Evolutionary conservation across 2,888 invertebrate species (phyloP).

Genomic region (Acrobasis consociella): DNA sequence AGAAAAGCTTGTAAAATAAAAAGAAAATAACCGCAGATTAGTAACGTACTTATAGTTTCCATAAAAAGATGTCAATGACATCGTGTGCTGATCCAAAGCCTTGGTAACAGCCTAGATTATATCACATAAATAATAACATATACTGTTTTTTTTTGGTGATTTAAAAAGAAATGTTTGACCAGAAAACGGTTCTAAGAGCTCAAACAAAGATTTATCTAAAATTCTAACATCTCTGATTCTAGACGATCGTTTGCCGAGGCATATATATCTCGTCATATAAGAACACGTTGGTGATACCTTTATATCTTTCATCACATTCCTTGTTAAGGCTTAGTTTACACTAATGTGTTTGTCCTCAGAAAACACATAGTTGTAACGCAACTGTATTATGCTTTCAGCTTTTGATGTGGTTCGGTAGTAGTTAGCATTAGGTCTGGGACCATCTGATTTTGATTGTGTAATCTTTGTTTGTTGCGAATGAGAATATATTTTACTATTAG

Average conservation of each 20-base stretch:
- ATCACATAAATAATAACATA: no score
- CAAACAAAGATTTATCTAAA: background rate
- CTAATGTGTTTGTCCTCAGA: constrained; percentile 15
- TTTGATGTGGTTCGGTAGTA: constrained; percentile 39
- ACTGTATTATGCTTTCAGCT: constrained; percentile 43
- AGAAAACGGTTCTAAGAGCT: no score
- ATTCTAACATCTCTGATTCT: background rate
- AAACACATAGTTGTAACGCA: constrained; percentile 30
- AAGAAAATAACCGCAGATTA: no score
- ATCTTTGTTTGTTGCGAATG: constrained; percentile 39
- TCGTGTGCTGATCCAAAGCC: no score
- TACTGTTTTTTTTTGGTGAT: no score
- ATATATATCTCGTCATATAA: background rate
- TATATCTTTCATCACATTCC: constrained; percentile 15
- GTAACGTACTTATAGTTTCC: no score
- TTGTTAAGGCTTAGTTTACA: constrained; percentile 18
- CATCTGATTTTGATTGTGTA: constrained; percentile 46
- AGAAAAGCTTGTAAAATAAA: no score
- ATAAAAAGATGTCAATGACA: no score
- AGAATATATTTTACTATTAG: constrained; percentile 25
- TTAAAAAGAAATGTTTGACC: no score
- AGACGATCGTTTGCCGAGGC: background rate
- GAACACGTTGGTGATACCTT: background rate
- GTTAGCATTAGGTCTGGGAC: constrained; percentile 47
- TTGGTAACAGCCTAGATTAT: no score